These are phyloP conservation scores for Cerastis rubricosa DNA, from an alignment of 2,888 invertebrate species.

Conservation along the genomic window DNA sequence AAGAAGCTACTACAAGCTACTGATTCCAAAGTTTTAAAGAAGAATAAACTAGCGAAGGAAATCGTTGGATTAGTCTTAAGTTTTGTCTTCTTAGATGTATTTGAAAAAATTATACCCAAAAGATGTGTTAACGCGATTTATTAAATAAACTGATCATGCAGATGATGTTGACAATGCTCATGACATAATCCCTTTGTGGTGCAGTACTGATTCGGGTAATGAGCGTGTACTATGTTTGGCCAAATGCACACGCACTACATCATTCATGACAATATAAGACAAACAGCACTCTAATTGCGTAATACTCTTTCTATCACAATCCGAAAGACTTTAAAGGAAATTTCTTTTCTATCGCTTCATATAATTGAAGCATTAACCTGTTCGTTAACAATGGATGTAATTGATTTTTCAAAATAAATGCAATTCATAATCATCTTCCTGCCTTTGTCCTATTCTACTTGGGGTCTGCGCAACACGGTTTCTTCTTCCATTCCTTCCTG, in stretches of 20 bases:
- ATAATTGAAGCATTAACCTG: neutral
- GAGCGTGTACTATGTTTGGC: neutral
- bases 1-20: neutral
- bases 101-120: neutral
- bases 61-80: neutral
- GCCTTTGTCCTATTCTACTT: too few relatives aligned
- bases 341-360: neutral
- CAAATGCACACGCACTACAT: neutral
- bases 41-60: neutral
- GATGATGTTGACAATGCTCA: neutral
- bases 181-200: slow-evolving; percentile 20
- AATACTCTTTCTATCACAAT: neutral
- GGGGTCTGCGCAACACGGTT: too few relatives aligned
- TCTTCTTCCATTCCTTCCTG: too few relatives aligned
- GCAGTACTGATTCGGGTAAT: neutral
- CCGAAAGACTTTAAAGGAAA: neutral
- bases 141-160: neutral
- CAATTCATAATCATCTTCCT: too few relatives aligned
- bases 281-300: neutral
- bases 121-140: neutral
- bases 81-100: neutral
- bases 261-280: slow-evolving; percentile 13
- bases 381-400: neutral
- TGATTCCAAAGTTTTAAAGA: neutral
- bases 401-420: too few relatives aligned